phyloP scores from a whole-genome alignment of 2,888 invertebrate genomes.

The Periphyllus acericola region DNA sequence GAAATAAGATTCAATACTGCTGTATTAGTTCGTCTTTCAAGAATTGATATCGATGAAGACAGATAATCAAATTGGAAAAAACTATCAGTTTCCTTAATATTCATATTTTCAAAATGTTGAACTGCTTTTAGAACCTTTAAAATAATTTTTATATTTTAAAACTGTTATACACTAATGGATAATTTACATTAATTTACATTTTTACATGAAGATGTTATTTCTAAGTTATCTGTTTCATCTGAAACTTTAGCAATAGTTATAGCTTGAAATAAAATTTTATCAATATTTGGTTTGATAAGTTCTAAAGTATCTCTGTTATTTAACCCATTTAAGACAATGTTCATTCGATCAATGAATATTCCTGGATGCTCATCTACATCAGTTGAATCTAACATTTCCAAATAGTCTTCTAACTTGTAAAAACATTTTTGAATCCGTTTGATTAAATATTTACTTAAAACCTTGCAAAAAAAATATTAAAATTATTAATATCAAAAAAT shows the following conservation, averaged over 20 bases:
- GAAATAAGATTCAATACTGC: conserved; percentile 39
- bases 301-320: conserved; percentile 11
- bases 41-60: conserved; percentile 52
- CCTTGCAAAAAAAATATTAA: conserved; percentile 15
- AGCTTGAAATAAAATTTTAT: conserved; percentile 58
- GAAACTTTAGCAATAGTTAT: conserved; percentile 55
- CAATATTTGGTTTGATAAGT: conserved; percentile 35
- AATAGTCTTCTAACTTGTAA: conserved; percentile 48
- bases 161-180: not conserved
- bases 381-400: conserved; percentile 25
- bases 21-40: conserved; percentile 51
- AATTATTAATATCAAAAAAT: not conserved
- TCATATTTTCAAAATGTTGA: conserved; percentile 5
- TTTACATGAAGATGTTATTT: conserved; percentile 53
- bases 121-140: conserved; percentile 53
- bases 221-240: conserved; percentile 34
- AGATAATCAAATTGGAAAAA: conserved; percentile 53
- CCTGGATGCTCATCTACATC: conserved; percentile 48
- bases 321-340: conserved; percentile 43
- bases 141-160: not conserved
- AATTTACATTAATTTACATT: conserved; percentile 5
- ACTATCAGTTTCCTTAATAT: conserved; percentile 25
- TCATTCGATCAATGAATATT: conserved; percentile 55
- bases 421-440: conserved; percentile 57
- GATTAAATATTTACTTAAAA: conserved; percentile 15